phyloP scores from a whole-genome alignment of 2,113 vertebrate species.

The Otus sunia region DNA sequence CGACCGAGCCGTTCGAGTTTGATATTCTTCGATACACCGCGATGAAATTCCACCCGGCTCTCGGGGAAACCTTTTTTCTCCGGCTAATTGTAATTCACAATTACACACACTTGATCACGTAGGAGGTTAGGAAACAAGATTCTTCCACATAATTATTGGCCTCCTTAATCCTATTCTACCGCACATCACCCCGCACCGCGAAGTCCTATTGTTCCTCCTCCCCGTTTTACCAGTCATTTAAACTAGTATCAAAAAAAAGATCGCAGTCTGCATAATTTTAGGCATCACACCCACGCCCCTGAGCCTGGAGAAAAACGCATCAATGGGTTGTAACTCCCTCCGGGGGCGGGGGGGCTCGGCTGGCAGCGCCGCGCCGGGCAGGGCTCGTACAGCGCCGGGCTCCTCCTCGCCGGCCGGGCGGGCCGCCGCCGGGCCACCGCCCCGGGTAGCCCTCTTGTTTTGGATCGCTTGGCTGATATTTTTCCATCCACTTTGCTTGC shows the following conservation, averaged over 20 bases:
- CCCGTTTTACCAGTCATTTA: neutral
- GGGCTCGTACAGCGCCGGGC: fast-evolving
- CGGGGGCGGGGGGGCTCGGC: too few species aligned
- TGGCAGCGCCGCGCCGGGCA: neutral
- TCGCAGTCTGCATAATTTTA: neutral
- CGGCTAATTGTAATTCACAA: conserved; percentile 47
- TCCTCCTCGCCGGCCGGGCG: neutral
- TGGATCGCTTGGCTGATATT: neutral
- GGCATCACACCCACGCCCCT: neutral
- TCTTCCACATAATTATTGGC: conserved; percentile 22
- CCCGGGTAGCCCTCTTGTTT: neutral
- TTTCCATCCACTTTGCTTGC: neutral
- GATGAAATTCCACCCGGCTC: conserved; percentile 28
- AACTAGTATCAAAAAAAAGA: neutral
- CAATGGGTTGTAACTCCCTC: neutral
- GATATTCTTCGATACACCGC: neutral
- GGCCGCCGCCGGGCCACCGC: too few species aligned
- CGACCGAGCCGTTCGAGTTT: neutral
- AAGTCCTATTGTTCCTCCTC: conserved; percentile 61
- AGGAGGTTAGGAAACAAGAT: conserved; percentile 44
- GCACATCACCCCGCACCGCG: neutral
- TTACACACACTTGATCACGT: conserved; percentile 7
- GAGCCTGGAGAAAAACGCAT: neutral
- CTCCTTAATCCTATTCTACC: neutral
- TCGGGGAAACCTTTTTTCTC: conserved; percentile 27